A percentile compares a stretch with the other conserved stretches of the same genome.
Evolutionary conservation across 2,888 invertebrate genomes (phyloP).

Genomic region (Boloria euphrosyne): DNA sequence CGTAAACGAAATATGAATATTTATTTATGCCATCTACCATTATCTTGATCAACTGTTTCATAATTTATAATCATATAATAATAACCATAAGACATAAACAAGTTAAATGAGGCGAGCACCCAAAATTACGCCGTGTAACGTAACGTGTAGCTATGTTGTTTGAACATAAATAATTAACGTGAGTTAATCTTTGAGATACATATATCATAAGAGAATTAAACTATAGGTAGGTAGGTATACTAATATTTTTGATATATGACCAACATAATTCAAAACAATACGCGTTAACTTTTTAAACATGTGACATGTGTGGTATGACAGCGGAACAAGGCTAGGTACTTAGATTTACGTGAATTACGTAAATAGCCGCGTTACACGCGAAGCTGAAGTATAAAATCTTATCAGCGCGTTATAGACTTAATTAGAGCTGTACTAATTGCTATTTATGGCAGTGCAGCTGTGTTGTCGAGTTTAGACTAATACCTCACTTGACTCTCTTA

Average conservation of each 20-base stretch:
- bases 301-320: slow-evolving; percentile 18
- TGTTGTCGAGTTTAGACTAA: slow-evolving; percentile 47
- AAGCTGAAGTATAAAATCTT: slow-evolving; percentile 63
- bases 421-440: slow-evolving; percentile 67
- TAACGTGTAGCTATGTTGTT: slow-evolving; percentile 33
- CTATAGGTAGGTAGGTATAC: no score
- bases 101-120: slow-evolving; percentile 64
- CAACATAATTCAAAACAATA: background rate
- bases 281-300: slow-evolving; percentile 3
- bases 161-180: slow-evolving; percentile 39
- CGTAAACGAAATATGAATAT: slow-evolving; percentile 62
- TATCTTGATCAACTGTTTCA: slow-evolving; percentile 56
- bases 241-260: no score
- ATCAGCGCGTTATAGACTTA: slow-evolving; percentile 67
- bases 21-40: slow-evolving; percentile 57
- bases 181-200: background rate
- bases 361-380: slow-evolving; percentile 65
- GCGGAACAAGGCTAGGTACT: slow-evolving; percentile 42
- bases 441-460: slow-evolving; percentile 58
- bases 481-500: slow-evolving; percentile 19
- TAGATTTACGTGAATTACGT: slow-evolving; percentile 50
- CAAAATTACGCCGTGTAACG: slow-evolving; percentile 56
- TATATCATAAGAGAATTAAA: slow-evolving; percentile 3
- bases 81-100: slow-evolving; percentile 63
- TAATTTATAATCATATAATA: slow-evolving; percentile 67